Conservation (phyloP, 2,888 invertebrate species). For the Galeopsomyia nigrocyanea region DNA sequence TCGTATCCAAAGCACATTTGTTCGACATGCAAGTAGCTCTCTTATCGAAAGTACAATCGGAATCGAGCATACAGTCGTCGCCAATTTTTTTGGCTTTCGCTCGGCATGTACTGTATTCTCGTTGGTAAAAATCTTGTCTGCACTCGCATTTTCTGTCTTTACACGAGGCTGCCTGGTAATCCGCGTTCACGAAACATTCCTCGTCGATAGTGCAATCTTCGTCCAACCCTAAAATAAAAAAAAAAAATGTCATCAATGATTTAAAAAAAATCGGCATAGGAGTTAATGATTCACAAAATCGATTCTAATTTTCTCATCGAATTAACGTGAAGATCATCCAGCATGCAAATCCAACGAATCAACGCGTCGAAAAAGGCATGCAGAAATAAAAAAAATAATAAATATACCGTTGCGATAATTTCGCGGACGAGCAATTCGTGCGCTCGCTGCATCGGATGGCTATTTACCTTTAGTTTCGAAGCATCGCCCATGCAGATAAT, state of each 20-base stretch:
- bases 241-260: neutral
- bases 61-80: slow-evolving; percentile 17
- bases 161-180: slow-evolving; percentile 57
- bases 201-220: slow-evolving; percentile 54
- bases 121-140: slow-evolving; percentile 59
- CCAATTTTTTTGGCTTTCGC: slow-evolving; percentile 47
- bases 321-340: too few relatives aligned
- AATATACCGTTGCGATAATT: too few relatives aligned
- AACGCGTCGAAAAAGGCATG: too few relatives aligned
- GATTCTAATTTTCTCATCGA: too few relatives aligned
- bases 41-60: slow-evolving; percentile 18
- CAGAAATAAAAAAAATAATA: too few relatives aligned
- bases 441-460: neutral
- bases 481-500: slow-evolving; percentile 59
- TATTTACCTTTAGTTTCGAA: slow-evolving; percentile 54
- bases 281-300: too few relatives aligned
- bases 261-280: neutral
- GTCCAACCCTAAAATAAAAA: slow-evolving; percentile 51
- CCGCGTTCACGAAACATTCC: slow-evolving; percentile 59
- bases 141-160: slow-evolving; percentile 54
- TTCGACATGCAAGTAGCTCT: slow-evolving; percentile 1
- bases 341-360: too few relatives aligned
- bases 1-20: neutral
- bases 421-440: too few relatives aligned
- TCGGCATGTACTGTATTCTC: slow-evolving; percentile 63